These are phyloP conservation scores for Anniella stebbinsi DNA, from an alignment of 2,797 vertebrate species.

Conservation along the genomic window DNA sequence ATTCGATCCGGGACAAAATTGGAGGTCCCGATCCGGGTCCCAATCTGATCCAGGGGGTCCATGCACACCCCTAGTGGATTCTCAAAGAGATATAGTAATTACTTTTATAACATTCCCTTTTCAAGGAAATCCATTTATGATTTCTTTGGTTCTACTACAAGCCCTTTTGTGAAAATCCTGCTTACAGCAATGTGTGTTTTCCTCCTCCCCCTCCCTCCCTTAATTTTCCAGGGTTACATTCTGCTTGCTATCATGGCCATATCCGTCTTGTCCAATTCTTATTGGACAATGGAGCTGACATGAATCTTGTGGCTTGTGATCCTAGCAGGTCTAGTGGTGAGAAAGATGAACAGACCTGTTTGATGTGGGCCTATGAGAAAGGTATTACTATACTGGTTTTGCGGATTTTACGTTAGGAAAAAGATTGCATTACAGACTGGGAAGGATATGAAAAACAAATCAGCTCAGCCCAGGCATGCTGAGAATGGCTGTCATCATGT, in stretches of 20 bases:
- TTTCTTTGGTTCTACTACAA: conserved; percentile 46
- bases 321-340: conserved; percentile 97
- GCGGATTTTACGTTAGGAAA: conserved; percentile 25
- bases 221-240: conserved; percentile 87
- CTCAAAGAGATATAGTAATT: conserved; percentile 14
- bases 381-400: conserved; percentile 78
- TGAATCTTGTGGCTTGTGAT: conserved; percentile 96
- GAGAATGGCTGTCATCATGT: not conserved
- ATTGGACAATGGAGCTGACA: conserved; percentile 94
- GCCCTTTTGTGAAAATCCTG: not conserved
- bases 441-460: conserved; percentile 41
- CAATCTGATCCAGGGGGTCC: too few relatives aligned
- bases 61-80: too few relatives aligned
- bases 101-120: conserved; percentile 48
- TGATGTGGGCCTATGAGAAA: conserved; percentile 99
- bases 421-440: conserved; percentile 4
- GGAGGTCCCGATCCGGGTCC: too few relatives aligned
- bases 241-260: conserved; percentile 94
- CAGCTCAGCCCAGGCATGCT: conserved; percentile 2
- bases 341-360: conserved; percentile 96
- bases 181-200: conserved; percentile 10
- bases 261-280: conserved; percentile 94
- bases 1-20: too few relatives aligned
- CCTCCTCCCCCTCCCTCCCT: not conserved
- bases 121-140: not conserved